Base-by-base conservation (phyloP, 2,888 invertebrate genomes). In the Boloria euphrosyne region DNA sequence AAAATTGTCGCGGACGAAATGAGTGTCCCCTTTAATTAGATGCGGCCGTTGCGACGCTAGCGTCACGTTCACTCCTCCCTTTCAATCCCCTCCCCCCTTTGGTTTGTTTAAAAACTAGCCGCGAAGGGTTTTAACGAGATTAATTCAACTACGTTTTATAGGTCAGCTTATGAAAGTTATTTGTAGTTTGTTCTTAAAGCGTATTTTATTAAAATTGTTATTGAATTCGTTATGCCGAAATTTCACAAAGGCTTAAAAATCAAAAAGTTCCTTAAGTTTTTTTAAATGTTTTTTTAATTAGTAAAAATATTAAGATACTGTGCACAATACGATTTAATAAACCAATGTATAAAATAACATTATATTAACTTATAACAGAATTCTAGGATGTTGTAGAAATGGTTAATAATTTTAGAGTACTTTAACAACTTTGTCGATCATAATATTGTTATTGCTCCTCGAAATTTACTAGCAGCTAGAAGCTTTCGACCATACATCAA, bases 41-140 rank as follows among this genome's bases (percentile, higher is more conserved):
- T 83, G 79, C 79, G 83, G 81, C 82, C 82, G 78, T 78, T 79
- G 76, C 77, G 75, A 78, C 77, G 77, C 75, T 72, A 74, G 65
- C 68, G 70, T 62, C 65, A 67, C 71, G 66, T 71, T 62, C 75
- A 68, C 68, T 70, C 66, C 57, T 18, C 38, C 59, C 49, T 49
- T 50, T 50, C 59, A 17, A 59, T 17, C 31, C 17, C 71, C 68
- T 62, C 72, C 68, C 68, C 67, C 61, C 76, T 59, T 69, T 78
- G 76, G 80, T 80, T 83, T 82, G 82, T 83, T 50, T 80, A 80
- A 78, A 83, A 86, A 87, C 87, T 89, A 89, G 83, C 85, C 86
- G 82, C 86, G 82, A 84, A 86, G 82, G 84, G 84, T 84, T 90
- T 88, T 87, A 87, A 90, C 86, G 85, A 86, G 85, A 89, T 89